Base-by-base conservation (phyloP, 2,113 vertebrate genomes). In the Sceloporus undulatus region DNA sequence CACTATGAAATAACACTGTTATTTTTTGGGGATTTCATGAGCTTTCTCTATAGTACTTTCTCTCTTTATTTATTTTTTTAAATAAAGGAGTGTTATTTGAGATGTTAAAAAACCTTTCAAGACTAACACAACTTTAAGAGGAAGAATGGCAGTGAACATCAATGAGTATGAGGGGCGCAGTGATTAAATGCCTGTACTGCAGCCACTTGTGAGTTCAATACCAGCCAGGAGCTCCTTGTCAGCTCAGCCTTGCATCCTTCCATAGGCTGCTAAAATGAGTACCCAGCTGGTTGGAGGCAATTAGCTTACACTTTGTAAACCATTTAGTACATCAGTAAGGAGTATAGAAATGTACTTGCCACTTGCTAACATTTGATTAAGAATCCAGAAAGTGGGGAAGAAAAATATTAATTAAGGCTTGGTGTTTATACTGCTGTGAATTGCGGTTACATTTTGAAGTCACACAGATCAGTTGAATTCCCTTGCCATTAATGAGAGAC, bases 51-150 rank as follows among this genome's bases (percentile, higher is more conserved):
- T 42, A 19, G 29, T 5, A 21, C 21, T 29, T 88, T 27, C 34
- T 34, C 34, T 34, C 34, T 34, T 34, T 34, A 34, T 34, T 34
- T 34, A 34, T 34, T 19, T 4, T 0, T 4, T 0, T 66, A 1
- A 2, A 0, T 2, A 65, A 25, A 48, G 48, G 48, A 4, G 29
- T 52, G 29, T 80, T 84, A 1, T 14, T 25, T 19, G 25, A 48
- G 66, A 18, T n/a, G 10, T 56, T 76, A 5, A 42, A 85, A 85
- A 76, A 29, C 21, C 38, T 66, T 27, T 77, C 18, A 23, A 48
- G 18, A n/a, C 27, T 71, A 56, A 87, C 71, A 10, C 7, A 18
- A 66, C 40, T 85, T 73, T 88, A 19, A 52, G 38, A 76, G 29
- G 56, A 71, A 54, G 42, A 21, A 13, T 77, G 73, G 42, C 42